Conservation (phyloP, 2,797 vertebrate genomes). For the Danio kyathit region DNA sequence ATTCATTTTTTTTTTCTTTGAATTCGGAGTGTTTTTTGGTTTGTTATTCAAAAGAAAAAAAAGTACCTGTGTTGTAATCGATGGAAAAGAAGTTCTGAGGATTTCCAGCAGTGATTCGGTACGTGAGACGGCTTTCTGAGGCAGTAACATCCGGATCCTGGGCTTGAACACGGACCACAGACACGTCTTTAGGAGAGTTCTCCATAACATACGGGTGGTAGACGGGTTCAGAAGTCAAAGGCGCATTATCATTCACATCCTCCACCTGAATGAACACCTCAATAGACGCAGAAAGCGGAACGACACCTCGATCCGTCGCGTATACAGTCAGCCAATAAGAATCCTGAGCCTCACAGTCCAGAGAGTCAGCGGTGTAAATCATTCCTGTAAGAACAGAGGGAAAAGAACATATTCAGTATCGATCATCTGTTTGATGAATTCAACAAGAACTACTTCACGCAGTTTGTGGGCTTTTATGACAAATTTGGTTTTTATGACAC, state of each 20-base stretch:
- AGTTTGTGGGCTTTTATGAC: conserved; percentile 12
- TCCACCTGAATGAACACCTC: conserved; percentile 95
- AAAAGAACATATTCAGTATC: conserved; percentile 17
- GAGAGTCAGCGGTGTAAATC: conserved; percentile 91
- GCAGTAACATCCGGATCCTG: conserved; percentile 91
- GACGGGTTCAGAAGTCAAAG: conserved; percentile 94
- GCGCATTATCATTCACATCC: conserved; percentile 96
- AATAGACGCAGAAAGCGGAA: conserved; percentile 89
- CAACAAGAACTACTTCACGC: conserved; percentile 14
- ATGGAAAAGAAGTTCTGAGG: conserved; percentile 98
- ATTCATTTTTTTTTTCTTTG: no score
- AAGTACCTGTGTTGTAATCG: conserved; percentile 92
- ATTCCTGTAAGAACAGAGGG: conserved; percentile 80
- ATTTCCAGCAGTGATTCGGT: conserved; percentile 95
- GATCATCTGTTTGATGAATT: conserved; percentile 22
- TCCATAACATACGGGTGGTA: conserved; percentile 93
- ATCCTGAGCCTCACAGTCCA: conserved; percentile 91
- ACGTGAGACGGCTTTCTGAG: conserved; percentile 83
- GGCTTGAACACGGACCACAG: conserved; percentile 93
- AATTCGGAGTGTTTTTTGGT: not conserved
- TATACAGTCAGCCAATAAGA: conserved; percentile 95
- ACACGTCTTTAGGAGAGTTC: conserved; percentile 94
- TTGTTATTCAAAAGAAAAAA: not conserved
- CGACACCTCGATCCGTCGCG: conserved; percentile 89
- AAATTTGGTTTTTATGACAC: conserved; percentile 19